A percentile compares a stretch with the other conserved stretches of the same genome.
Evolutionary conservation across 2,797 vertebrate species (phyloP).

Genomic region (Synanceia verrucosa): DNA sequence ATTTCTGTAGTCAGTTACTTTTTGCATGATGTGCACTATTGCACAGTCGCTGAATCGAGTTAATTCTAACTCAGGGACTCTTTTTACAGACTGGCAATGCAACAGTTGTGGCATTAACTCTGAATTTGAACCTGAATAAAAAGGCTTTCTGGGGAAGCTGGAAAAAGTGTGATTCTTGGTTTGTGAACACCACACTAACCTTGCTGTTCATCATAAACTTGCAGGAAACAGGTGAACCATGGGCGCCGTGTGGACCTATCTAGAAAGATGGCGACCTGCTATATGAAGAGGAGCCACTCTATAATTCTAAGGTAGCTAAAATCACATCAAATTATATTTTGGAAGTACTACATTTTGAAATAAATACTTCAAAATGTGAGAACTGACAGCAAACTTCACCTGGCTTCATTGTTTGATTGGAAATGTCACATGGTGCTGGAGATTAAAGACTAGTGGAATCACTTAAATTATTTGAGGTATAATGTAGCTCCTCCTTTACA

Average conservation of each 20-base stretch:
- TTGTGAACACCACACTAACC: neutral
- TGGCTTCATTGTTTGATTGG: no score
- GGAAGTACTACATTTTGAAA: no score
- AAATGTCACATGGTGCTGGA: no score
- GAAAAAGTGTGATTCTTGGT: conserved; percentile 43
- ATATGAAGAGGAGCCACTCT: neutral
- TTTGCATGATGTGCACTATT: conserved; percentile 70
- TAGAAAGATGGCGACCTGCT: neutral
- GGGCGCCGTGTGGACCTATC: neutral
- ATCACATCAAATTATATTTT: no score
- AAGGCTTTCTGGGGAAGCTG: conserved; percentile 65
- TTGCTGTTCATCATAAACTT: neutral
- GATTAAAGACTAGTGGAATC: no score
- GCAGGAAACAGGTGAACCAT: neutral
- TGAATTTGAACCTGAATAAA: conserved; percentile 71
- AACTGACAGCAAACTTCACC: no score
- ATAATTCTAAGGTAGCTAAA: neutral
- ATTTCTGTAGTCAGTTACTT: conserved; percentile 47
- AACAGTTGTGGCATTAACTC: conserved; percentile 67
- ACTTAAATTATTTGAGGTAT: no score
- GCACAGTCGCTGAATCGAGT: conserved; percentile 67
- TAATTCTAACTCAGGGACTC: conserved; percentile 75
- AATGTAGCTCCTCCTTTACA: no score
- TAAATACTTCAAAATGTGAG: no score
- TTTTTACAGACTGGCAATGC: conserved; percentile 62